phyloP scores from a whole-genome alignment of 2,888 invertebrate species.

The Willowsia nigromaculata region DNA sequence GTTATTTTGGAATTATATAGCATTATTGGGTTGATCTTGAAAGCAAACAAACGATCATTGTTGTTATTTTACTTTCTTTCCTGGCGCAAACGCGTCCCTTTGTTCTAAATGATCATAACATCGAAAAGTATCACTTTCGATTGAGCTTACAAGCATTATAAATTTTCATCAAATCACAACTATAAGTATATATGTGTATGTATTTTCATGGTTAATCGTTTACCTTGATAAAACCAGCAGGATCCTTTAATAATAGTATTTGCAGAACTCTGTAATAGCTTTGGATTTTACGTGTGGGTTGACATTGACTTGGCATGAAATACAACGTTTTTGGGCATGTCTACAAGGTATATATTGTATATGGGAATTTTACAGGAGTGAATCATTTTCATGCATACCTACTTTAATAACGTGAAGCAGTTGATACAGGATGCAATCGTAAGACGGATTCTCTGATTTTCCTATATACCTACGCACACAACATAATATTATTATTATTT shows the following conservation, averaged over 20 bases:
- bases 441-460: constrained; percentile 30
- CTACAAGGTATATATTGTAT: background rate
- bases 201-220: constrained; percentile 62
- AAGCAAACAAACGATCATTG: constrained; percentile 13
- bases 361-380: background rate
- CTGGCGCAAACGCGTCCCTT: constrained; percentile 8
- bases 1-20: background rate
- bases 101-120: background rate
- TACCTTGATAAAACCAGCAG: constrained; percentile 60
- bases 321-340: constrained; percentile 28
- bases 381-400: background rate
- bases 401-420: background rate
- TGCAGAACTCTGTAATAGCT: constrained; percentile 6
- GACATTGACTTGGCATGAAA: constrained; percentile 59
- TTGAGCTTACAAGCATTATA: background rate
- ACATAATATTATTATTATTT: background rate
- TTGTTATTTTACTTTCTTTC: constrained; percentile 60
- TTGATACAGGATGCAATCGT: constrained; percentile 36
- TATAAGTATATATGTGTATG: background rate
- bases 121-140: background rate
- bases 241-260: constrained; percentile 41
- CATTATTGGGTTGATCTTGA: constrained; percentile 15
- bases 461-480: background rate
- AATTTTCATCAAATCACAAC: background rate
- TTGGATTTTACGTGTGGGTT: constrained; percentile 41